Percentiles rank a stretch among this genome's conserved stretches.
Evolutionary conservation across 2,113 vertebrate genomes (phyloP).

Genomic region (Maccullochella peelii): DNA sequence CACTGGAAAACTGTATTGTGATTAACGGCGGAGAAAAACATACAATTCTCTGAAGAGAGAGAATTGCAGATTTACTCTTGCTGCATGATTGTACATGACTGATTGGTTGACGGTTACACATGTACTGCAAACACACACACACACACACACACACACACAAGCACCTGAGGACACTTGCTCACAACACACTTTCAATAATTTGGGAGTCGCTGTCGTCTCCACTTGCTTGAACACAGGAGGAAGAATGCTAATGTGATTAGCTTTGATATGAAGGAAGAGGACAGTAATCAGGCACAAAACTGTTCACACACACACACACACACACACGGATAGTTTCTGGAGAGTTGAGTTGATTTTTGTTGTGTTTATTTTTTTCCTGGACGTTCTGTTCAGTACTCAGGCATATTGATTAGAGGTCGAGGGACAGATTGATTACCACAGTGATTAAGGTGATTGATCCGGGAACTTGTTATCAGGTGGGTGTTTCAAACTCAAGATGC

Average conservation of each 20-base stretch:
- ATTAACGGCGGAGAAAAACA: constrained; percentile 20
- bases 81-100: not conserved
- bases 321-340: not conserved
- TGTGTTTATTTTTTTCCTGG: not conserved
- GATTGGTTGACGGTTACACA: constrained; percentile 11
- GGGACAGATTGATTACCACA: constrained; percentile 14
- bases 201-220: constrained; percentile 47
- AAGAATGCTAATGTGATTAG: constrained; percentile 69
- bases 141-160: not conserved
- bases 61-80: constrained; percentile 4
- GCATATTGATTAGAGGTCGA: constrained; percentile 21
- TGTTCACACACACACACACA: not conserved
- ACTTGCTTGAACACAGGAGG: constrained; percentile 45
- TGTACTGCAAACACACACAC: not conserved
- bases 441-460: constrained; percentile 40
- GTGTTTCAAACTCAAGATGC: not conserved
- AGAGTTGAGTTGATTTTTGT: not conserved
- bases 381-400: not conserved
- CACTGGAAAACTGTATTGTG: constrained; percentile 21
- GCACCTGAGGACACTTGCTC: not conserved
- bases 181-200: constrained; percentile 18
- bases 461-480: not conserved
- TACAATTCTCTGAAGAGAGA: not conserved
- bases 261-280: constrained; percentile 15
- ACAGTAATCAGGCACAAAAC: not conserved